These are phyloP conservation scores for Strix aluco DNA, from an alignment of 2,113 vertebrate genomes.

Conservation along the genomic window DNA sequence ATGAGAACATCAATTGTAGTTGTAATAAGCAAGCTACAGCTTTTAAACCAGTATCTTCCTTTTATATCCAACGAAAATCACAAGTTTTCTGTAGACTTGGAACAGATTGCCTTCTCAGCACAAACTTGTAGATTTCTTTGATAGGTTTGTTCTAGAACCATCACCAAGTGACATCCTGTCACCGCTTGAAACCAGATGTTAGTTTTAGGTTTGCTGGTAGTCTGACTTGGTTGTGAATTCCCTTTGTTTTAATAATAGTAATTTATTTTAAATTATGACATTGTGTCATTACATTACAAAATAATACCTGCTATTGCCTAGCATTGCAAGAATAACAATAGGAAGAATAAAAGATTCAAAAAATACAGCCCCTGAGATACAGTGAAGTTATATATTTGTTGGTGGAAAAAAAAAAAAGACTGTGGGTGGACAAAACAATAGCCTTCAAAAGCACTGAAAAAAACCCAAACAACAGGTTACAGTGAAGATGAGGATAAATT, in stretches of 20 bases:
- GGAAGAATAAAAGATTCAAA: neutral
- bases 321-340: neutral
- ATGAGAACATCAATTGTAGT: neutral
- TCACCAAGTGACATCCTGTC: neutral
- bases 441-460: neutral
- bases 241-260: neutral
- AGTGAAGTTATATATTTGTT: neutral
- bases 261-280: neutral
- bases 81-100: neutral
- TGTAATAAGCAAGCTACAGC: neutral
- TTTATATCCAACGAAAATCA: neutral
- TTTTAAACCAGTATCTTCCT: neutral
- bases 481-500: neutral
- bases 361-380: neutral
- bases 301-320: neutral
- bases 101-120: neutral
- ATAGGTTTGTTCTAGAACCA: neutral
- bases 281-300: neutral
- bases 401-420: neutral
- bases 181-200: neutral
- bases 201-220: neutral
- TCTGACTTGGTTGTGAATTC: neutral
- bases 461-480: neutral
- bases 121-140: neutral
- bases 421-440: neutral